These are phyloP conservation scores for Agonum fuliginosum DNA, from an alignment of 2,888 invertebrate species.

Conservation along the genomic window DNA sequence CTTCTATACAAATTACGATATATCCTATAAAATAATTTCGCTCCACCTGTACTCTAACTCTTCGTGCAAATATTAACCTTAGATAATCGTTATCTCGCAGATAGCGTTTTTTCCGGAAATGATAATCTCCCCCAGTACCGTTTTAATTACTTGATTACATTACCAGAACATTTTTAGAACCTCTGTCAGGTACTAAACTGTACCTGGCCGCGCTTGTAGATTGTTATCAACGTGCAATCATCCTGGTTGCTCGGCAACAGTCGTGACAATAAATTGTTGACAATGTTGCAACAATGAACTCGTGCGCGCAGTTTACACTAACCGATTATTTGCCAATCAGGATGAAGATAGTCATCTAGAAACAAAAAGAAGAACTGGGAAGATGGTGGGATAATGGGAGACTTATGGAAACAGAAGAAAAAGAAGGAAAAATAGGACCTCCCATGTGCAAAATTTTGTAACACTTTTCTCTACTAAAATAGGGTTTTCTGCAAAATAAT, in stretches of 20 bases:
- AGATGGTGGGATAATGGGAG: slow-evolving; percentile 11
- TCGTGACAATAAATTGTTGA: slow-evolving; percentile 34
- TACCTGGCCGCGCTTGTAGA: slow-evolving; percentile 16
- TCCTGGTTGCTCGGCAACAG: not conserved
- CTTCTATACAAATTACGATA: no score
- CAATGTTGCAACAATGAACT: slow-evolving; percentile 32
- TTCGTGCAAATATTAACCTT: no score
- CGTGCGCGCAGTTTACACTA: not conserved
- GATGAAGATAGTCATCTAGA: no score
- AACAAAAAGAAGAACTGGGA: not conserved
- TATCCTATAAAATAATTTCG: no score
- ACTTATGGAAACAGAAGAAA: no score
- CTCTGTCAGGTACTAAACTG: not conserved
- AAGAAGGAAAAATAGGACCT: no score
- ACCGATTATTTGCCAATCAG: slow-evolving; percentile 6
- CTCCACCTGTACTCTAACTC: no score
- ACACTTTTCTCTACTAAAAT: no score
- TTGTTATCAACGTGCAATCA: slow-evolving; percentile 13
- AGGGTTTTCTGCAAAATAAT: no score
- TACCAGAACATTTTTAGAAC: not conserved
- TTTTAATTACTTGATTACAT: slow-evolving; percentile 43
- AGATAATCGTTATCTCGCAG: no score
- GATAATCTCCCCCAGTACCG: slow-evolving; percentile 21
- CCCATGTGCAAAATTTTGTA: no score
- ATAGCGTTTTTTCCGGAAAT: not conserved